phyloP scores from a whole-genome alignment of 53 echinoderm and acorn worm species.

The Glandiceps talaboti region DNA sequence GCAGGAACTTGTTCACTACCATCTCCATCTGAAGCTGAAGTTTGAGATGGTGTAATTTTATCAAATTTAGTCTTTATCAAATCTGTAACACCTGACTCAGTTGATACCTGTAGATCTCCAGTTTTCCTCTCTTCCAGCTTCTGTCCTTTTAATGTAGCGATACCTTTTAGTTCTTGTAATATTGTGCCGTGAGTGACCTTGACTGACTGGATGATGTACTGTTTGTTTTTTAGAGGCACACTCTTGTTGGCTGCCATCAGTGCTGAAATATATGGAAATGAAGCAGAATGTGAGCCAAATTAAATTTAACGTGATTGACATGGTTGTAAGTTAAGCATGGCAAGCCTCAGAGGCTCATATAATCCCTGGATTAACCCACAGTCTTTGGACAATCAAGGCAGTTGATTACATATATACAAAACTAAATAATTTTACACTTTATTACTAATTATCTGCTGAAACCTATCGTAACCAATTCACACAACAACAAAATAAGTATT shows the following conservation, averaged over 20 bases:
- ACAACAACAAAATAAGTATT: too few species aligned
- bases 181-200: neutral
- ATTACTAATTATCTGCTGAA: too few species aligned
- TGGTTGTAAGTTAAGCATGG: too few species aligned
- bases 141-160: neutral
- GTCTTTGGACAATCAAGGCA: too few species aligned
- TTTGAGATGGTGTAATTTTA: neutral
- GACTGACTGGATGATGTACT: neutral
- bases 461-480: too few species aligned
- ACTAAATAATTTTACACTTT: too few species aligned
- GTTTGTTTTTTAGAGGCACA: neutral
- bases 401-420: too few species aligned
- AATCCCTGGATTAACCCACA: too few species aligned
- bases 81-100: neutral
- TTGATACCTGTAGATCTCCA: neutral
- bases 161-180: neutral
- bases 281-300: too few species aligned
- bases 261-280: too few species aligned
- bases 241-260: neutral
- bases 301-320: too few species aligned
- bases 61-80: neutral
- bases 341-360: too few species aligned
- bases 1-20: neutral
- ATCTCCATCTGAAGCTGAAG: neutral
- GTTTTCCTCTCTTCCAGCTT: neutral